Percentiles rank a stretch among this genome's conserved stretches.
phyloP scores from a whole-genome alignment of 30 jellyfish, hydroid and myxozoan species.

The Hydra vulgaris region DNA sequence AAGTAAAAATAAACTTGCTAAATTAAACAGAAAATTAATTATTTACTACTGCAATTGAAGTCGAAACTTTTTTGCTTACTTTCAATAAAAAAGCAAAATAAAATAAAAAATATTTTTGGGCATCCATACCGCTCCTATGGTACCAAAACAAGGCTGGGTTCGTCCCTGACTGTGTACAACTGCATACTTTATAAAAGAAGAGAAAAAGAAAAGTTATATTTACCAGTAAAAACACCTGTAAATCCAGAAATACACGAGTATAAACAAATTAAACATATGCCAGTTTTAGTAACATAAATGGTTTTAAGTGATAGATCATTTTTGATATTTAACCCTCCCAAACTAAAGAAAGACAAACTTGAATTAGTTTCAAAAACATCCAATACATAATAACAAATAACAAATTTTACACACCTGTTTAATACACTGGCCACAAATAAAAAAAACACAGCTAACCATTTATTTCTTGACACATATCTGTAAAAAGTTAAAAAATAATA shows the following conservation, averaged over 20 bases:
- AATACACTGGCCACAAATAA: conserved; percentile 9
- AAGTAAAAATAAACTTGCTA: too few relatives aligned
- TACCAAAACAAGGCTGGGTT: too few relatives aligned
- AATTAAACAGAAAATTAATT: too few relatives aligned
- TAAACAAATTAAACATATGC: conserved; percentile 1
- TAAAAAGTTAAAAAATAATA: background rate
- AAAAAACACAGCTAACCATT: conserved; percentile 13
- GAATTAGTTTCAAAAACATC: background rate
- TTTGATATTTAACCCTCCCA: conserved; percentile 5
- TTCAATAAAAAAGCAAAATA: too few relatives aligned
- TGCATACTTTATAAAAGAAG: too few relatives aligned
- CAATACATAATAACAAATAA: background rate
- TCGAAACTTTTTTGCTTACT: too few relatives aligned
- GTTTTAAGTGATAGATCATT: background rate
- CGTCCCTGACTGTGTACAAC: too few relatives aligned
- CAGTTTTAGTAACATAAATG: conserved; percentile 9
- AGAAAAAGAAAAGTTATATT: background rate
- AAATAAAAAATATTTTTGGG: too few relatives aligned
- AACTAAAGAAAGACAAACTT: background rate
- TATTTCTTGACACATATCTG: conserved; percentile 10
- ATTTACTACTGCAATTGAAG: too few relatives aligned
- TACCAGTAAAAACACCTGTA: conserved; percentile 19
- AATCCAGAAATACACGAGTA: conserved; percentile 13
- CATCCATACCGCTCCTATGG: too few relatives aligned
- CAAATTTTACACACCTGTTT: conserved; percentile 7